Percentiles rank a stretch among this genome's conserved stretches.
Evolutionary conservation across 2,888 invertebrate genomes (phyloP).

Genomic region (Dolichopus griseipennis): DNA sequence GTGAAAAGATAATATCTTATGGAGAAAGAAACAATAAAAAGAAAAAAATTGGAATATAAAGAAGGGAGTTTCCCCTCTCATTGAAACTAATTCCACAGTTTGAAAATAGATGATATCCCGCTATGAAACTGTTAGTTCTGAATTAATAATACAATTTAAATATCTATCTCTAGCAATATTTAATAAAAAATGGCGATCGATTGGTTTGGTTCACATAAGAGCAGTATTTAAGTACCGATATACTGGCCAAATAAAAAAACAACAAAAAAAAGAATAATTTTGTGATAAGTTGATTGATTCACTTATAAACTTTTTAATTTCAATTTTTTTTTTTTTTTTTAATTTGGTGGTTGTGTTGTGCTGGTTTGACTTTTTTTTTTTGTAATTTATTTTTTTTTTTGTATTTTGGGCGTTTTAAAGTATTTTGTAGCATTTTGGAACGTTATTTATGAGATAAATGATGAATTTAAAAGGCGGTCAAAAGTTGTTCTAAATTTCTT

Average conservation of each 20-base stretch:
- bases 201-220: not conserved
- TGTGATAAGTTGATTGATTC: slow-evolving; percentile 6
- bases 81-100: too few relatives aligned
- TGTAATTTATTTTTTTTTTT: not conserved
- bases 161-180: not conserved
- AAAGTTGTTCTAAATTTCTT: not conserved
- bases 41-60: too few relatives aligned
- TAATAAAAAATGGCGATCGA: not conserved
- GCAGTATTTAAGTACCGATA: too few relatives aligned
- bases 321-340: too few relatives aligned
- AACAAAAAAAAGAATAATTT: not conserved
- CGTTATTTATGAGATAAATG: not conserved
- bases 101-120: not conserved
- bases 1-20: too few relatives aligned
- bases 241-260: too few relatives aligned
- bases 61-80: too few relatives aligned
- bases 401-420: not conserved
- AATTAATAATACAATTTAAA: slow-evolving; percentile 6
- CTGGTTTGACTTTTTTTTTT: too few relatives aligned
- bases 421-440: not conserved
- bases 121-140: not conserved
- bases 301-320: not conserved
- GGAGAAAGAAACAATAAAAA: not conserved
- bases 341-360: too few relatives aligned
- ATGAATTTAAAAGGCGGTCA: slow-evolving; percentile 4